Conservation (phyloP, 2,888 invertebrate genomes). For the Rhorus exstirpatorius region DNA sequence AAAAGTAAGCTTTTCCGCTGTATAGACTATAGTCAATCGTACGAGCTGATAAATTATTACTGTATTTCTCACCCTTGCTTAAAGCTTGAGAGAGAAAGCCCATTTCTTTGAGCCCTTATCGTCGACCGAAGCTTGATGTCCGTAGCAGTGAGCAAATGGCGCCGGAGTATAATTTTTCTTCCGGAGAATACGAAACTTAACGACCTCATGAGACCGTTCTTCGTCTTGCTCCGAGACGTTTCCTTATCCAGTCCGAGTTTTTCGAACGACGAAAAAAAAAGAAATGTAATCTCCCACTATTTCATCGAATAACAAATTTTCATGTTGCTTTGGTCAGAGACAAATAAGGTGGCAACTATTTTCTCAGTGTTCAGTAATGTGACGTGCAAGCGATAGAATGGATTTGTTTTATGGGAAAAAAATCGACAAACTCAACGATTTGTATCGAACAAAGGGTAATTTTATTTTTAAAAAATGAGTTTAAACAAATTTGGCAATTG, state of each 20-base stretch:
- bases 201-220: slow-evolving; percentile 20
- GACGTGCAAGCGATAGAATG: neutral
- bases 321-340: neutral
- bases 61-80: neutral
- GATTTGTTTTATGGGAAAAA: too few relatives aligned
- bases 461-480: too few relatives aligned
- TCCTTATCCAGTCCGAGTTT: neutral
- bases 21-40: neutral
- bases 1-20: neutral
- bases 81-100: neutral
- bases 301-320: neutral
- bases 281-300: neutral
- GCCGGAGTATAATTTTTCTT: slow-evolving; percentile 39
- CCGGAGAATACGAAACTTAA: slow-evolving; percentile 25
- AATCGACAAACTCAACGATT: too few relatives aligned
- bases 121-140: slow-evolving; percentile 15
- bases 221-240: slow-evolving; percentile 8
- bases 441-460: too few relatives aligned
- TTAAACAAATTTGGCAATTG: too few relatives aligned
- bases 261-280: slow-evolving; percentile 4
- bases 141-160: neutral
- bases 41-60: neutral
- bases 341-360: neutral
- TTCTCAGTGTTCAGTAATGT: neutral
- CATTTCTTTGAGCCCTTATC: slow-evolving; percentile 31